A percentile compares a stretch with the other conserved stretches of the same genome.
phyloP scores from a whole-genome alignment of 2,113 vertebrate species.

The Catagonus wagneri region DNA sequence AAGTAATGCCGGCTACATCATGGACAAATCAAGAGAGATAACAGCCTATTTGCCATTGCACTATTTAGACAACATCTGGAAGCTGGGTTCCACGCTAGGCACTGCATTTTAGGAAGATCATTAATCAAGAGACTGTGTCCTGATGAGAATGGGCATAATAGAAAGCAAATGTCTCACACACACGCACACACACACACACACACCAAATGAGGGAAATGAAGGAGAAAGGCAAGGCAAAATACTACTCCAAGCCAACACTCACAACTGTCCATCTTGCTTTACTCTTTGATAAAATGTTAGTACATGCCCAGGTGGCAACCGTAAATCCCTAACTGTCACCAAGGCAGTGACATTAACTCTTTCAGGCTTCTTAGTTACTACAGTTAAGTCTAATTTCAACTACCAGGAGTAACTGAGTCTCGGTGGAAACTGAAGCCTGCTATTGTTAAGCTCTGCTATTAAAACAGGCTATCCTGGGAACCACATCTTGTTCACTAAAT shows the following conservation, averaged over 20 bases:
- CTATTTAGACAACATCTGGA: constrained; percentile 26
- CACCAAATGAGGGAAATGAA: not conserved
- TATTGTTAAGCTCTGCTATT: not conserved
- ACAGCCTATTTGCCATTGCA: not conserved
- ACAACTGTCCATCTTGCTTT: not conserved
- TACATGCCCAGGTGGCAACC: not conserved
- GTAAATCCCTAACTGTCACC: not conserved
- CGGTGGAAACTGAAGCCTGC: not conserved
- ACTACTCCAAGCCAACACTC: not conserved
- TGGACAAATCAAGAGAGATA: not conserved
- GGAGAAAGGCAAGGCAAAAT: not conserved
- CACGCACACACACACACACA: not conserved
- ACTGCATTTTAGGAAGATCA: constrained; percentile 2
- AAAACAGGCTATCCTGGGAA: not conserved
- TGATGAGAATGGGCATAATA: not conserved
- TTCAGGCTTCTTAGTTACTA: not conserved
- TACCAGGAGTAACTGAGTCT: not conserved
- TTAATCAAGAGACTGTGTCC: constrained; percentile 27
- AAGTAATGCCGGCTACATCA: not conserved
- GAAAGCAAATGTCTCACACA: not conserved
- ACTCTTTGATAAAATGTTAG: not conserved
- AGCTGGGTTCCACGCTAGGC: not conserved
- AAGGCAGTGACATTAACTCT: not conserved
- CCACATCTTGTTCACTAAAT: not conserved
- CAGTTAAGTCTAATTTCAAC: not conserved